Evolutionary conservation across 2,888 invertebrate species (phyloP), one percentile per base, ranked within the genome.

Genomic region (Pristionchus mayeri): DNA sequence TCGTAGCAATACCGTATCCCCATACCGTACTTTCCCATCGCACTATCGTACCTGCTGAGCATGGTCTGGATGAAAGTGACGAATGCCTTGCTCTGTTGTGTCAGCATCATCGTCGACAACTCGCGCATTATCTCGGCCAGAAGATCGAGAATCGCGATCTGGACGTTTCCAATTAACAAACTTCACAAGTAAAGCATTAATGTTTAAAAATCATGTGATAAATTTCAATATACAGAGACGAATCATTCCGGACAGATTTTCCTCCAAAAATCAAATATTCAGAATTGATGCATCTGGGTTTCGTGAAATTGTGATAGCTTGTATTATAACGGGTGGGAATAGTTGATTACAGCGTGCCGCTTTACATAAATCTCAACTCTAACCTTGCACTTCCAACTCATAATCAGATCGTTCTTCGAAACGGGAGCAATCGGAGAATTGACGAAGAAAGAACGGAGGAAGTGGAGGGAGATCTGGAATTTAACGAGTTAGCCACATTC

Each of bases 361-460:
- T n/a, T n/a, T n/a, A n/a, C n/a, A n/a, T n/a, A n/a, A n/a, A n/a
- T n/a, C n/a, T n/a, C n/a, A n/a, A n/a, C n/a, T n/a, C n/a, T 40
- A n/a, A 86, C 85, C 86, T 92, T 92, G 87, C 92, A 92, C 85
- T 92, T 91, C 91, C 91, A 92, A 0, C 91, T 87, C 9, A 87
- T 86, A 7, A 87, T 86, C 75, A 92, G 84, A 82, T 92, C 92
- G 11, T 86, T 86, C 84, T 90, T 89, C 27, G 91, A 88, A 52
- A 92, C 92, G 0, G 90, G 87, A 1, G 90, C 91, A 11, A 91
- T 95, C 87, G 95, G 95, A 60, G 95, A 93, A 93, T 95, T 95
- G 18, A 95, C 95, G 93, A 96, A 96, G 93, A 95, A 96, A 85
- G 96, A 96, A 76, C 96, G 94, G 0, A 96, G 95, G 93, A 95